Evolutionary conservation across 2,797 vertebrate genomes (phyloP), one percentile per base, ranked within the genome.

Genomic region (Urosaurus nigricauda): DNA sequence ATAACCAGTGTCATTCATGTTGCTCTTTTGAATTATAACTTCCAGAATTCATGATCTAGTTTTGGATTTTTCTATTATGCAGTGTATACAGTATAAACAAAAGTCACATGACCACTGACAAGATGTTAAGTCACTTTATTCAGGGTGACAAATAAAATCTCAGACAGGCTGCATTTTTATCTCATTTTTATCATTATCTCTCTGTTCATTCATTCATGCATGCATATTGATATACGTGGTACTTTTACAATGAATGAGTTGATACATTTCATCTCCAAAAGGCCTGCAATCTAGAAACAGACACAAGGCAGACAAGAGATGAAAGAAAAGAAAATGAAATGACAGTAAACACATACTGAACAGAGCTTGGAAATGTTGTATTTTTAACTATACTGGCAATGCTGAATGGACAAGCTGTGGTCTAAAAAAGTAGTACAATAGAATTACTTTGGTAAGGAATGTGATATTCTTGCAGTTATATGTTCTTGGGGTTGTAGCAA

Each of bases 91-190:
- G 9, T 68, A 68, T 68, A 68, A 68, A 68, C 32, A 68, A 29
- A 68, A 68, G 29, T 29, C 8, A 32, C 26, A 11, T 68, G 26
- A 29, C 47, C 7, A 51, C 9, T 51, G 7, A 51, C 26, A 32
- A 68, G 26, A 26, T 93, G 87, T 77, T 88, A 92, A 89, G 70
- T 90, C 93, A 86, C 90, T 95, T 87, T 92, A 84, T 91, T 93
- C 90, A 83, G 68, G 11, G 40, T 63, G 84, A 79, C 2, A 43
- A 81, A 90, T 93, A 89, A 94, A 85, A 90, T 88, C 53, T 29
- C 81, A 88, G 56, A 53, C 74, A 81, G 88, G 77, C 37, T 88
- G 84, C 53, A 91, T 24, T 82, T 81, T 75, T 56, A n/a, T 77
- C 89, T 93, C 53, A 80, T 8, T 74, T 74, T 74, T 40, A 21